Base-by-base conservation (phyloP, 1,140 invertebrate genomes). In the Pollicipes pollicipes region DNA sequence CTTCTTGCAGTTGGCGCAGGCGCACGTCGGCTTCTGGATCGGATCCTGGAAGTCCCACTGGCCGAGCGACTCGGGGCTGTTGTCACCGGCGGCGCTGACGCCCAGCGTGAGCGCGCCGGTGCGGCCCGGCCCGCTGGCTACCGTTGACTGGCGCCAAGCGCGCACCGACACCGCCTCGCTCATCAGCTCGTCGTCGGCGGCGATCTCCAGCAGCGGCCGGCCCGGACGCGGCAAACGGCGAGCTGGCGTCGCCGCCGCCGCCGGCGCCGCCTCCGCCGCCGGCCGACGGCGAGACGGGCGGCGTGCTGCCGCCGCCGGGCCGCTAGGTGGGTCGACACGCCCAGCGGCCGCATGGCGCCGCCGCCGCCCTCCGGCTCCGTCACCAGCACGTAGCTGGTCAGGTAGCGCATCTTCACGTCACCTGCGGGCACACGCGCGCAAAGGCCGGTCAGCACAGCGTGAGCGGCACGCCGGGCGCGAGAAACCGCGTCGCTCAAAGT, bases 341-440 rank as follows among this genome's bases (percentile, higher is more conserved):
- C 35, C 30, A 79, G 78, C 29, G 79, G 79, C 30, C 77, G 78
- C 17, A 80, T 69, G 45, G 74, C 74, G 68, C 69, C 73, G 32
- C 58, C 30, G 31, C 31, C 70, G 58, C 16, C 63, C 3, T 17
- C 16, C 37, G 29, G 31, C 28, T 63, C 45, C 45, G 35, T 17
- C 73, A 93, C 86, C 77, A 97, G 84, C 73, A 95, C 92, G 81
- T 94, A 97, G 81, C 90, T 90, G 29, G 90, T 88, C 29, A 95
- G 95, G 83, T 97, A 97, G 74, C 90, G 87, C 90, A 97, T 92
- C 77, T 90, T 88, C 70, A 92, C 88, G 71, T 92, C 92, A 78
- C 90, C 93, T 82, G 86, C 32, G 78, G 76, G n/a, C n/a, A n/a
- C n/a, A n/a, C n/a, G n/a, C n/a, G n/a, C n/a, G n/a, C n/a, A n/a